Conservation (phyloP, 1,140 invertebrate species). For the Saxidomus purpurata region DNA sequence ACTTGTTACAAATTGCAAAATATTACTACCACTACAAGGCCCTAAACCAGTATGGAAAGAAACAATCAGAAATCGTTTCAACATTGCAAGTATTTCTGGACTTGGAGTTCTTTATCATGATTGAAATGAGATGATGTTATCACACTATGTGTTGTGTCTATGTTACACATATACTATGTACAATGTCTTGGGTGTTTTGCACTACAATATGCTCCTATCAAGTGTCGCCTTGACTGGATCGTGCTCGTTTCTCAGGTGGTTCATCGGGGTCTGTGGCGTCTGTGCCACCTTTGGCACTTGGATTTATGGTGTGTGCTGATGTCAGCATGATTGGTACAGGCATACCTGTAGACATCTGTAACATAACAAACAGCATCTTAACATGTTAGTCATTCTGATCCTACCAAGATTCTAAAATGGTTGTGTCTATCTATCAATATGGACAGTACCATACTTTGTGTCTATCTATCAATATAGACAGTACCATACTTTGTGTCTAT, state of each 20-base stretch:
- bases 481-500: too few relatives aligned
- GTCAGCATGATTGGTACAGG: slow-evolving; percentile 60
- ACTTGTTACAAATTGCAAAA: too few relatives aligned
- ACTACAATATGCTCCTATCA: neutral
- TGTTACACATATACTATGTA: neutral
- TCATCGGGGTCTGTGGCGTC: slow-evolving; percentile 63
- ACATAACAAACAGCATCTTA: neutral
- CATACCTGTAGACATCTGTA: neutral
- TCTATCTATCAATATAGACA: too few relatives aligned
- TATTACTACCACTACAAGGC: too few relatives aligned
- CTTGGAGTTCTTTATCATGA: neutral
- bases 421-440: too few relatives aligned
- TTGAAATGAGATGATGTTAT: slow-evolving; percentile 7
- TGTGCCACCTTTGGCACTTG: neutral
- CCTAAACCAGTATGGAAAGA: too few relatives aligned
- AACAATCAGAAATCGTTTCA: too few relatives aligned
- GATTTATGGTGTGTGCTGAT: neutral
- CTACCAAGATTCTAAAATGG: too few relatives aligned
- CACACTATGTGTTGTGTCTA: slow-evolving; percentile 7
- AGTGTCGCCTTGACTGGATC: slow-evolving; percentile 54
- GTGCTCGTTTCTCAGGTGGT: slow-evolving; percentile 68
- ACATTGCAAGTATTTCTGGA: neutral
- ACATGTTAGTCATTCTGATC: too few relatives aligned
- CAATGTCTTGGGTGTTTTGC: neutral
- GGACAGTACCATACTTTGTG: too few relatives aligned